Conservation (phyloP, 2,797 vertebrate species). For the Selene dorsalis region DNA sequence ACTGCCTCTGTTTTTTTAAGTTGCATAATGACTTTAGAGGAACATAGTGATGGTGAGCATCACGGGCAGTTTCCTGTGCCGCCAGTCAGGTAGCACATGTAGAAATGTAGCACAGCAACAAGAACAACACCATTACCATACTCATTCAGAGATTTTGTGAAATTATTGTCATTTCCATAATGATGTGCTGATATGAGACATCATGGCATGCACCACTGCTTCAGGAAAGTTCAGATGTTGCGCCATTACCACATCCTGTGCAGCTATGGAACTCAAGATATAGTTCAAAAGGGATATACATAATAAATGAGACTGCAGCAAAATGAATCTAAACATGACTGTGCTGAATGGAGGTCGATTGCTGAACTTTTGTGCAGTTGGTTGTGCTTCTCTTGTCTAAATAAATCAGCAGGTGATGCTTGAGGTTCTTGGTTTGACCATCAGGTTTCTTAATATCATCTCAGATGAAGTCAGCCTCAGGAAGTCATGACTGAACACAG, state of each 20-base stretch:
- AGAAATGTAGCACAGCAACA: neutral
- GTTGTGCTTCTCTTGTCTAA: neutral
- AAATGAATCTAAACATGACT: neutral
- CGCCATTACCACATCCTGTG: slow-evolving; percentile 14
- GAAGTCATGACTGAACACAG: too few species aligned
- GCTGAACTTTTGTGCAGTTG: neutral
- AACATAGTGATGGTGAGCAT: neutral
- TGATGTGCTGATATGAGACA: neutral
- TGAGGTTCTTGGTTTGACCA: too few species aligned
- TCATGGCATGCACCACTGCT: too few species aligned
- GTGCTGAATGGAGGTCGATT: neutral
- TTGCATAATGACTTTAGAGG: neutral
- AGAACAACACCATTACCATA: neutral
- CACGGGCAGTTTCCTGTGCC: neutral
- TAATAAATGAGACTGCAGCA: neutral
- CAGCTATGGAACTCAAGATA: neutral
- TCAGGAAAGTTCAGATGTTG: slow-evolving; percentile 5
- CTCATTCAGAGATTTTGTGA: too few species aligned
- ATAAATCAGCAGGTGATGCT: too few species aligned
- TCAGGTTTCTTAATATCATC: too few species aligned
- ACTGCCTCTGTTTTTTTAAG: neutral
- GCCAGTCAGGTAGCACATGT: neutral
- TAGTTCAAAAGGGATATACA: neutral
- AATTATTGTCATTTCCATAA: too few species aligned
- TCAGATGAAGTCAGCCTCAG: too few species aligned